Percentiles rank a stretch among this genome's conserved stretches.
Conservation (phyloP, 2,888 invertebrate genomes). For the Parochlus steinenii region DNA sequence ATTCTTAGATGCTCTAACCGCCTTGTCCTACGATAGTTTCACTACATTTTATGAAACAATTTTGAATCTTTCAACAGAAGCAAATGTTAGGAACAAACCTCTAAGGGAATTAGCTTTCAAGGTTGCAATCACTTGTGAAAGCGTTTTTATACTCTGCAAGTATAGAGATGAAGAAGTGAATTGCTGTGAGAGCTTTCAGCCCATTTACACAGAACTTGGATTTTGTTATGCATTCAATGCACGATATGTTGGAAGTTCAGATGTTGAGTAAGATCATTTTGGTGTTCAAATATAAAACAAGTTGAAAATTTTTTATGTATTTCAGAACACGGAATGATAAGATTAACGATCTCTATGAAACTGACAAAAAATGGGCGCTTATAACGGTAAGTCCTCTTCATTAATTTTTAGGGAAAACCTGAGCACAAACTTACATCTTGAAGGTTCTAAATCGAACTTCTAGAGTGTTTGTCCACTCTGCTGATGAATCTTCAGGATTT, state of each 20-base stretch:
- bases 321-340: slow-evolving; percentile 6
- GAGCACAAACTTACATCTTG: no score
- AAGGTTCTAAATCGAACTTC: slow-evolving; percentile 23
- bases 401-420: no score
- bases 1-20: slow-evolving; percentile 3
- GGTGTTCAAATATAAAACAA: neutral
- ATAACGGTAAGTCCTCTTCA: no score
- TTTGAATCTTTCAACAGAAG: neutral
- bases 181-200: slow-evolving; percentile 48
- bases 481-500: slow-evolving; percentile 50
- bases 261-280: slow-evolving; percentile 2
- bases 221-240: slow-evolving; percentile 55
- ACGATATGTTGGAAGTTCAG: slow-evolving; percentile 1
- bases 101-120: slow-evolving; percentile 19
- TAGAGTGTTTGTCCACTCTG: slow-evolving; percentile 36
- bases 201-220: slow-evolving; percentile 57
- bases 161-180: slow-evolving; percentile 49
- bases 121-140: slow-evolving; percentile 44
- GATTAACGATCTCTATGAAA: slow-evolving; percentile 29
- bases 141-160: slow-evolving; percentile 41
- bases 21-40: slow-evolving; percentile 3
- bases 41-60: slow-evolving; percentile 1
- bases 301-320: no score
- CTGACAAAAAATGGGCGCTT: slow-evolving; percentile 30
- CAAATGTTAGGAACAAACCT: neutral